Base-by-base conservation (phyloP, 2,797 vertebrate species). In the Clarias platycephalus region DNA sequence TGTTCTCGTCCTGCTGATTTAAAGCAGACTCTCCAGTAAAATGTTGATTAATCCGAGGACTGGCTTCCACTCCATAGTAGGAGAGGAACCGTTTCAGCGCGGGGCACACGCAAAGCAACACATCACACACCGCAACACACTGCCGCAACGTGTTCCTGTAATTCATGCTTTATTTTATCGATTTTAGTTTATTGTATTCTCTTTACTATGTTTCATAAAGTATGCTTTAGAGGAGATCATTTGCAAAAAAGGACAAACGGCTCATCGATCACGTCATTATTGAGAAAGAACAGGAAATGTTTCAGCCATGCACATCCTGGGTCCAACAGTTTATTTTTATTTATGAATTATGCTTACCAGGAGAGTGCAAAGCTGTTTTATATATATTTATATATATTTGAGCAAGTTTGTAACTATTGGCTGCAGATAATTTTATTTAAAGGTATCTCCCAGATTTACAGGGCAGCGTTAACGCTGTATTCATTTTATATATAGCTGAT, bases 151-250 rank as follows among this genome's bases (percentile, higher is more conserved):
- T 76, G 6, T 31, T 28, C 72, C 8, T 26, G 0, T 7, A 68
- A 76, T 75, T 86, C 89, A 75, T 82, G 79, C 34, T 89, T 89
- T 64, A 63, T 75, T 84, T 78, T 26, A 85, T 89, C 82, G 85
- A 86, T 86, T 90, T 62, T 3, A 37, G 24, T 68, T 24, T n/a
- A 20, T 28, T 6, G 9, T n/a, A 63, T 63, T 63, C 7, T 18
- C 16, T 75, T 20, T 16, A 28, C 13, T 20, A 8, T 60, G 1
- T 66, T 62, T 40, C 8, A 12, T 37, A 22, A 60, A 60, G 18
- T 16, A 9, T 57, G 4, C n/a, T 72, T 55, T 55, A 26, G 63
- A 49, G 15, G 58, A 60, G 3, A 67, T 60, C 2, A 22, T n/a
- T 78, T 4, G 28, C 55, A 26, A n/a, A n/a, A 60, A 8, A 74